Base-by-base conservation (phyloP, 1,140 invertebrate species). In the Probaryconus sp. region DNA sequence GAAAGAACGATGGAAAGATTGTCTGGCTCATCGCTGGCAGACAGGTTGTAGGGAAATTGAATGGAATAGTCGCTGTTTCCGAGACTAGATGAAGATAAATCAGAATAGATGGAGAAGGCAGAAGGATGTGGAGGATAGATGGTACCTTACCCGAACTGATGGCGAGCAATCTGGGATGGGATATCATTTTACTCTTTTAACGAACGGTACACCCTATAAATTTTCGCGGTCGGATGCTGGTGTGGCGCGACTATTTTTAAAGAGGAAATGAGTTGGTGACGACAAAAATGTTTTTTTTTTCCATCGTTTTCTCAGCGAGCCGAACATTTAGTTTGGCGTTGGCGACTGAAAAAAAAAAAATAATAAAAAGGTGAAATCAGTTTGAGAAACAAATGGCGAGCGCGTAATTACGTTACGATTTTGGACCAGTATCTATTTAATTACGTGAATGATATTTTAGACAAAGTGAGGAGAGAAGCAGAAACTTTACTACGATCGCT, bases 131-230 rank as follows among this genome's bases (percentile, higher is more conserved):
- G 58, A 68, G 45, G 63, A 68, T 74, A 28, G 48, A 68, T 68
- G 45, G 56, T 68, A 68, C 50, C 64, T 68, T 61, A 64, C 50
- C 33, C 63, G 31, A 45, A 68, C 63, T 67, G 70, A 74, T 67
- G 63, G 48, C 48, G 17, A 48, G 47, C 70, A 74, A 67, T 74
- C 70, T 63, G 70, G 70, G 38, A 33, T 53, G 30, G 70, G 63
- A 68, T 68, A 67, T 68, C 63, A 74, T 74, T 73, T 67, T 73
- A 67, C 55, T 73, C 55, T 72, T 72, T 72, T 72, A 72, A 72
- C 69, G 69, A 72, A 72, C 60, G 30, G 30, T 60, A 65, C 38
- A 72, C 47, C 68, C 69, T 65, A 72, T 72, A 72, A 64, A 72
- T 72, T 72, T 51, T 72, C 69, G 69, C 45, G 45, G 69, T 72